Evolutionary conservation across 1,140 invertebrate species (phyloP).

Genomic region (Bathynomus jamesi): DNA sequence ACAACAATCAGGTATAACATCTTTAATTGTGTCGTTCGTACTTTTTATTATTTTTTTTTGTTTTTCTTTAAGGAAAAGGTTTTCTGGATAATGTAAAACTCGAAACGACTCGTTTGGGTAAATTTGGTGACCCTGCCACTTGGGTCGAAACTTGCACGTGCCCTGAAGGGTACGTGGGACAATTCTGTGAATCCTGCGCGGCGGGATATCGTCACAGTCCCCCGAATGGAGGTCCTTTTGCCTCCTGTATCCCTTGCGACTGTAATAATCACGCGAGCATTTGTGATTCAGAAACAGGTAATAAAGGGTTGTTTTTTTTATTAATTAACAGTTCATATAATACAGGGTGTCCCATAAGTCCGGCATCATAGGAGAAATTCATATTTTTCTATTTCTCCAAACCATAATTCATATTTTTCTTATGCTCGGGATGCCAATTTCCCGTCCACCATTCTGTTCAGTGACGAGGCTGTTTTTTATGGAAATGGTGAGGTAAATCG

Average conservation of each 20-base stretch:
- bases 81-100: conserved; percentile 80
- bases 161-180: conserved; percentile 78
- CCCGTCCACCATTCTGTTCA: too few relatives aligned
- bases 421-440: too few relatives aligned
- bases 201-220: conserved; percentile 86
- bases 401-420: too few relatives aligned
- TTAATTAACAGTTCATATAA: too few relatives aligned
- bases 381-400: too few relatives aligned
- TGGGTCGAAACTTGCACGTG: conserved; percentile 95
- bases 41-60: not conserved
- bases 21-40: too few relatives aligned
- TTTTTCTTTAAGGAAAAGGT: conserved; percentile 57
- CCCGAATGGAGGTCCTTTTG: conserved; percentile 80
- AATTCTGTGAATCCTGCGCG: conserved; percentile 95
- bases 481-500: too few relatives aligned
- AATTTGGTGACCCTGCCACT: conserved; percentile 66
- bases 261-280: conserved; percentile 92
- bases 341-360: too few relatives aligned
- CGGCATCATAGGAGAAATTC: too few relatives aligned
- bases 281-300: conserved; percentile 89
- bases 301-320: conserved; percentile 26
- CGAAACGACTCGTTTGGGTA: conserved; percentile 72
- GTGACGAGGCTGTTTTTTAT: too few relatives aligned
- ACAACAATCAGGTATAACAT: too few relatives aligned
- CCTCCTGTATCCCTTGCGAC: conserved; percentile 87